Evolutionary conservation across 1,140 invertebrate species (phyloP).

Genomic region (Sycophila sp.): DNA sequence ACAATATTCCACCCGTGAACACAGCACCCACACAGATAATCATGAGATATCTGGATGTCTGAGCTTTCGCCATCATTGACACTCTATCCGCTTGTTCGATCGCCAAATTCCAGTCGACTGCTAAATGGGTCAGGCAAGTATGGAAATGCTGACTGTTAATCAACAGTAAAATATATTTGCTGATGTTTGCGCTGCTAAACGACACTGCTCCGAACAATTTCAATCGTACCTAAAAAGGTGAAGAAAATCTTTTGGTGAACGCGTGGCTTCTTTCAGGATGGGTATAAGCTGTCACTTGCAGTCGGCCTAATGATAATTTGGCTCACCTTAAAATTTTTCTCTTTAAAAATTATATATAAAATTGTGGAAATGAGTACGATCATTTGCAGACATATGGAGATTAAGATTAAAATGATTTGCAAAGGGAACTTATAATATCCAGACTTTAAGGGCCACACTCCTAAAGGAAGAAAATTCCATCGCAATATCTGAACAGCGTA

Average conservation of each 20-base stretch:
- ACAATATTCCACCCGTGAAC: background rate
- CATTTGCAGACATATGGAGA: background rate
- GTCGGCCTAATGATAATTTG: no score
- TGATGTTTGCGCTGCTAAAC: background rate
- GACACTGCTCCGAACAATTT: background rate
- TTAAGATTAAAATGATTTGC: background rate
- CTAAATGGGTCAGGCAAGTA: background rate
- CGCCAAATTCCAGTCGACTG: background rate
- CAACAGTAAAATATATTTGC: background rate
- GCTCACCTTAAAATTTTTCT: background rate
- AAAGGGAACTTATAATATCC: background rate
- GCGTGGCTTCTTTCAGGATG: no score
- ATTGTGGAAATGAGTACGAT: background rate
- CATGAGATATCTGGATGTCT: background rate
- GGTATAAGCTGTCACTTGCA: no score
- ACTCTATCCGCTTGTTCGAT: background rate
- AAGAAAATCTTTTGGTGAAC: no score
- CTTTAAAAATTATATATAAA: background rate
- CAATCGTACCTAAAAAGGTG: background rate
- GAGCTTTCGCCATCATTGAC: background rate
- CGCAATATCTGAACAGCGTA: background rate
- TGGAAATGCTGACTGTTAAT: background rate
- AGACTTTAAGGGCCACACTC: background rate
- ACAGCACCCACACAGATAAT: background rate
- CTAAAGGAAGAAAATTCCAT: background rate